Evolutionary conservation across 2,797 vertebrate species (phyloP).

Genomic region (Astyanax mexicanus): DNA sequence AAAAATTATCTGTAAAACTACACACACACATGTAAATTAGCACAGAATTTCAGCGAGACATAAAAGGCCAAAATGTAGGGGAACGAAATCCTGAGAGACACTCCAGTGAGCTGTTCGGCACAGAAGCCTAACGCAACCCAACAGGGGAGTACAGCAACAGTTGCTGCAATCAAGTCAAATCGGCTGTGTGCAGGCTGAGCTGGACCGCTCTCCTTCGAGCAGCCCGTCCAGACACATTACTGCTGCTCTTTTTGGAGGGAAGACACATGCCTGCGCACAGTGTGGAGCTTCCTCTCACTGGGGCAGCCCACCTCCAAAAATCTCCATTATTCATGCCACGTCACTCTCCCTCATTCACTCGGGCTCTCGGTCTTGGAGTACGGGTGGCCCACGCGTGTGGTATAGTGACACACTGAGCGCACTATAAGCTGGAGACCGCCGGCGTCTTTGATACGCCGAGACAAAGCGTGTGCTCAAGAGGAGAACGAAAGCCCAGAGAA

Average conservation of each 20-base stretch:
- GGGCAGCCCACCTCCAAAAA: slow-evolving; percentile 26
- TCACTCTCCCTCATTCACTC: slow-evolving; percentile 23
- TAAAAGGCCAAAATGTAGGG: slow-evolving; percentile 6
- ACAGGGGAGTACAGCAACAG: slow-evolving; percentile 61
- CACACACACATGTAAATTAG: neutral
- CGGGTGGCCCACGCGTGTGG: slow-evolving; percentile 54
- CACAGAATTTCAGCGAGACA: neutral
- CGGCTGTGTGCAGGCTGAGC: slow-evolving; percentile 47
- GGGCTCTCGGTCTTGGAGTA: slow-evolving; percentile 42
- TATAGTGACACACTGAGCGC: slow-evolving; percentile 43
- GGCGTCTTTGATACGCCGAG: slow-evolving; percentile 39
- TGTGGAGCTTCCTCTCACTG: slow-evolving; percentile 48
- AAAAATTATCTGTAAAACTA: neutral
- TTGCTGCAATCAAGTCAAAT: slow-evolving; percentile 63
- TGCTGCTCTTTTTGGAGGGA: slow-evolving; percentile 42
- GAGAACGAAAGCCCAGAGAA: slow-evolving; percentile 40
- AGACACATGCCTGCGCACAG: slow-evolving; percentile 51
- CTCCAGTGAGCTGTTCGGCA: slow-evolving; percentile 48
- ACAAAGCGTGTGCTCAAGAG: slow-evolving; percentile 49
- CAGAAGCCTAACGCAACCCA: slow-evolving; percentile 59
- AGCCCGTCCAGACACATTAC: slow-evolving; percentile 62
- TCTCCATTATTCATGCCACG: slow-evolving; percentile 49
- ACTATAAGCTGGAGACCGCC: slow-evolving; percentile 34
- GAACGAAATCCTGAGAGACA: slow-evolving; percentile 59
- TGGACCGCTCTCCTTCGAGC: slow-evolving; percentile 47